Conservation (phyloP, 1,140 invertebrate genomes). For the Anthonomus grandis region DNA sequence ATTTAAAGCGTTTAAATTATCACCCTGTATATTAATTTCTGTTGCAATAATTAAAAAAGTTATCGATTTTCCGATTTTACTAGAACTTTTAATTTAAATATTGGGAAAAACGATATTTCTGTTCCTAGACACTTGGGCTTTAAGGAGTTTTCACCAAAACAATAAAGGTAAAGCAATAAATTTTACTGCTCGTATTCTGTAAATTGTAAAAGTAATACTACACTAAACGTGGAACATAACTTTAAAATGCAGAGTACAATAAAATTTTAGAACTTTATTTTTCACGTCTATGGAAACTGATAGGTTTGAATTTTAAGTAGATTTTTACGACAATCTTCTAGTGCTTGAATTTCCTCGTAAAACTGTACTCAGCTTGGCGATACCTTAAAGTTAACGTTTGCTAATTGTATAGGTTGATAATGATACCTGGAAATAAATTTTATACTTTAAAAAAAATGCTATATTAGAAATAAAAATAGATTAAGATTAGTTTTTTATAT, state of each 20-base stretch:
- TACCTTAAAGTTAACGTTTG: too few species aligned
- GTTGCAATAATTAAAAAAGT: too few species aligned
- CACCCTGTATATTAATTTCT: too few species aligned
- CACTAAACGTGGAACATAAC: constrained; percentile 22
- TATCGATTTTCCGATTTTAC: neutral
- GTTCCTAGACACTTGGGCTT: neutral
- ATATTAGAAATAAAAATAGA: too few species aligned
- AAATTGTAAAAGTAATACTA: constrained; percentile 24
- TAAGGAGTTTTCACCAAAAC: neutral
- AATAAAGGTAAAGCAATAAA: constrained; percentile 24
- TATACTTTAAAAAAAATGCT: too few species aligned
- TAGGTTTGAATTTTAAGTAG: constrained; percentile 15
- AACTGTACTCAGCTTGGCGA: too few species aligned
- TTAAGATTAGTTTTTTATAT: too few species aligned
- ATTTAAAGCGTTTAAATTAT: too few species aligned
- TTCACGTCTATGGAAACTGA: constrained; percentile 11
- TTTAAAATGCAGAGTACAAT: constrained; percentile 13
- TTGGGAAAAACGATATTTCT: neutral
- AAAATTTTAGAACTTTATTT: constrained; percentile 26
- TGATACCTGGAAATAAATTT: too few species aligned
- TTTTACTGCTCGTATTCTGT: constrained; percentile 18
- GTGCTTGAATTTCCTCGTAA: too few species aligned
- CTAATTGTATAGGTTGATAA: too few species aligned
- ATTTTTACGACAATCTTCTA: constrained; percentile 8
- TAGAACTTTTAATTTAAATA: neutral